Evolutionary conservation across 2,888 invertebrate genomes (phyloP).

Genomic region (Athalia circularis): DNA sequence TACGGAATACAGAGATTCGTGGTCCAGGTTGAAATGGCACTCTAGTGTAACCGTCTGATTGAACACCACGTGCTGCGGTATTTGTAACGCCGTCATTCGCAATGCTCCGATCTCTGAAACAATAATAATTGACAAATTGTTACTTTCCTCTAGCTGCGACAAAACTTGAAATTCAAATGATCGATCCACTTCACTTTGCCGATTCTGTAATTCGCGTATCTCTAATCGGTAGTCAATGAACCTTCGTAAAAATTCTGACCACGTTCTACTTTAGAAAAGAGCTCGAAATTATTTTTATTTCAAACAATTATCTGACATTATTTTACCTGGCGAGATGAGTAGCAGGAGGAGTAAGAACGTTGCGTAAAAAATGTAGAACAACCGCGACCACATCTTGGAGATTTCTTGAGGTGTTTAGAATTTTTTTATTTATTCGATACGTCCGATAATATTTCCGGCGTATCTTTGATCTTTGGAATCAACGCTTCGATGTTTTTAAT

Average conservation of each 20-base stretch:
- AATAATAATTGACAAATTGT: no score
- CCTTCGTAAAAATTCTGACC: no score
- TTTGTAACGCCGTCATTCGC: slow-evolving; percentile 85
- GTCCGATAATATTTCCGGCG: neutral
- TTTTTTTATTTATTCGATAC: neutral
- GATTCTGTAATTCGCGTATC: neutral
- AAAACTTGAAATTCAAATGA: neutral
- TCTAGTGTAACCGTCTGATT: slow-evolving; percentile 86
- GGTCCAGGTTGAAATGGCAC: slow-evolving; percentile 89
- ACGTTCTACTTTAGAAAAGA: no score
- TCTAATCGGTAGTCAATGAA: no score
- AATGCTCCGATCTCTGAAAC: slow-evolving; percentile 68
- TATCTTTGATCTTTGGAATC: no score
- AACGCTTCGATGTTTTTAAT: neutral
- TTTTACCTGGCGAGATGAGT: slow-evolving; percentile 26
- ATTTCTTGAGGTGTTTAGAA: neutral
- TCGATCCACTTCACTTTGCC: neutral
- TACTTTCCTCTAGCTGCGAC: neutral
- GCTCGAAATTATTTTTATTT: no score
- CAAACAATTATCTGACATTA: no score
- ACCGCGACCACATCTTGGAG: slow-evolving; percentile 18
- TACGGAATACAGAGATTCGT: slow-evolving; percentile 89
- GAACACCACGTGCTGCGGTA: slow-evolving; percentile 88
- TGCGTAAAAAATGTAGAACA: slow-evolving; percentile 1
- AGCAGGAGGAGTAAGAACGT: slow-evolving; percentile 17